Evolutionary conservation across 1,140 invertebrate genomes (phyloP).

Genomic region (Periplaneta americana): DNA sequence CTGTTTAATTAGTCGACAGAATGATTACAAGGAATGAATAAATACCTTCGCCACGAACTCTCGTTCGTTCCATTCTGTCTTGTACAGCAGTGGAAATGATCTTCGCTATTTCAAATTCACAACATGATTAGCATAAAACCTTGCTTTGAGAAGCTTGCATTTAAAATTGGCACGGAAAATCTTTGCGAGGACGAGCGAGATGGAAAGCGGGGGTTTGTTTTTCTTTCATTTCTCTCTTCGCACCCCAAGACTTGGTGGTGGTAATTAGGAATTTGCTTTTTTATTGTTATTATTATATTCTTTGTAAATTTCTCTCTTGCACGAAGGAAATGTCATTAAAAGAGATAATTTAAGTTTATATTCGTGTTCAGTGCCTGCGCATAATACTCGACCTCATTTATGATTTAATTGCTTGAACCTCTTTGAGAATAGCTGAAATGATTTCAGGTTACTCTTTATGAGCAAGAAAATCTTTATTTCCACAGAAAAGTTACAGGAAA

Average conservation of each 20-base stretch:
- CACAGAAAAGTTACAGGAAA: no score
- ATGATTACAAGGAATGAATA: background rate
- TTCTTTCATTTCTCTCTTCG: background rate
- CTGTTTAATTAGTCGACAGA: constrained; percentile 3
- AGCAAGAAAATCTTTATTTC: background rate
- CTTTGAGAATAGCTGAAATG: background rate
- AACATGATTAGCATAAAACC: background rate
- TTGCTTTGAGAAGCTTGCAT: background rate
- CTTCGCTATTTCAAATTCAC: background rate
- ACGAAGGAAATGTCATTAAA: background rate
- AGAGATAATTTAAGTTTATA: no score
- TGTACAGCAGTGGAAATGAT: background rate
- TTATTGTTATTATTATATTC: no score
- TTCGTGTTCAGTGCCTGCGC: background rate
- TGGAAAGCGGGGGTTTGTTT: no score
- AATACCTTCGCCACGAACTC: background rate
- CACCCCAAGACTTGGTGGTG: background rate
- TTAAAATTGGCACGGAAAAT: background rate
- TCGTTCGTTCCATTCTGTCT: background rate
- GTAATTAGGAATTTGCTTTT: background rate
- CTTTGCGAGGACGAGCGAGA: background rate
- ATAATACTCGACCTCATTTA: background rate
- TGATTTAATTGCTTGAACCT: background rate
- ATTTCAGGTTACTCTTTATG: background rate
- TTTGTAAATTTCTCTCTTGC: background rate